These are phyloP conservation scores for Crax fasciolata DNA, from an alignment of 2,797 vertebrate species.

Conservation along the genomic window DNA sequence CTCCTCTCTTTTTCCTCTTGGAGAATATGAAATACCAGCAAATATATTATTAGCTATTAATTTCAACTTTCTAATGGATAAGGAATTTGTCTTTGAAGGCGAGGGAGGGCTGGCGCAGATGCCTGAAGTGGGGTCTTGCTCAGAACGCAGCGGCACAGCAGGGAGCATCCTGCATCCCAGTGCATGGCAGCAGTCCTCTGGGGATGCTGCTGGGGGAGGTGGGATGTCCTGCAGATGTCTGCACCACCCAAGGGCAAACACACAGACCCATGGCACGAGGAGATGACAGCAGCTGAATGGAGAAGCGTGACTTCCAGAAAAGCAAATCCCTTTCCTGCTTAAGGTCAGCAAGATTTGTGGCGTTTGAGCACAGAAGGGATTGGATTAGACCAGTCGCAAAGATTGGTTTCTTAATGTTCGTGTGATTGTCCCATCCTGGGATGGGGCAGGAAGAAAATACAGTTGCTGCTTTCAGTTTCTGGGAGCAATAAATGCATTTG, in stretches of 20 bases:
- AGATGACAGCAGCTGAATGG: neutral
- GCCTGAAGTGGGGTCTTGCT: rapidly evolving
- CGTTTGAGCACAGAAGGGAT: neutral
- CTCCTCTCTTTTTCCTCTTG: neutral
- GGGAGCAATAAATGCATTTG: neutral
- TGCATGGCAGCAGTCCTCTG: neutral
- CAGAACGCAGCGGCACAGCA: rapidly evolving
- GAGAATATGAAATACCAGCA: neutral
- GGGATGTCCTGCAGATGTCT: neutral
- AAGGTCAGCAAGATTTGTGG: rapidly evolving
- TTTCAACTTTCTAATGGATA: neutral
- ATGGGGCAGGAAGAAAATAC: neutral
- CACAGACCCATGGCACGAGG: neutral
- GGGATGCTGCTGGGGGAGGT: neutral
- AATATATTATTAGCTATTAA: neutral
- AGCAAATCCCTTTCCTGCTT: neutral
- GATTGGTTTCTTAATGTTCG: neutral
- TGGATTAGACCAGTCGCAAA: neutral
- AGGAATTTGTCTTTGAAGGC: neutral
- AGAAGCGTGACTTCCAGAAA: neutral
- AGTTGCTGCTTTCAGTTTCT: neutral
- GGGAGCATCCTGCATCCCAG: neutral
- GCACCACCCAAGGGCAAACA: neutral
- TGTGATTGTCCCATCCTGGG: neutral
- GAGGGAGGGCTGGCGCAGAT: neutral